Percentiles rank a stretch among this genome's conserved stretches.
phyloP scores from a whole-genome alignment of 2,113 vertebrate genomes.

The Elaphurus davidianus region DNA sequence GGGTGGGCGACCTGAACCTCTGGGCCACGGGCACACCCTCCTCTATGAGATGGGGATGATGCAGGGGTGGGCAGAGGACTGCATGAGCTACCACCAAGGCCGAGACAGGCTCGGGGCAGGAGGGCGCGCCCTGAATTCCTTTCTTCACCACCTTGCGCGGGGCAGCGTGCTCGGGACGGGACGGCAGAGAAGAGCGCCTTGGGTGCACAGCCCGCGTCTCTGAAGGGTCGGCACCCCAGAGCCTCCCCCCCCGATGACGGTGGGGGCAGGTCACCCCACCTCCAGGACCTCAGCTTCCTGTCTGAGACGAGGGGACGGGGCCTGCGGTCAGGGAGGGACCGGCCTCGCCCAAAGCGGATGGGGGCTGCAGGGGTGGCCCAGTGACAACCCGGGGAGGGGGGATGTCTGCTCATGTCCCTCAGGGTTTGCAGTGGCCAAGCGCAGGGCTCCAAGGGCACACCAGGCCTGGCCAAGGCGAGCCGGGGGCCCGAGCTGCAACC shows the following conservation, averaged over 20 bases:
- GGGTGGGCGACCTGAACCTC: background rate
- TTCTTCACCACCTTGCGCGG: rapidly evolving
- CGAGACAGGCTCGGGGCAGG: background rate
- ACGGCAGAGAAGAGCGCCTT: background rate
- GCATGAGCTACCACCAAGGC: rapidly evolving
- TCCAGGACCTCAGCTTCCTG: background rate
- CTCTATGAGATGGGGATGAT: background rate
- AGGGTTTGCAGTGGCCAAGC: background rate
- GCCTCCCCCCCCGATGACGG: rapidly evolving
- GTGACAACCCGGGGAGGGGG: too few relatives aligned
- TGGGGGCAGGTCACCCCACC: background rate
- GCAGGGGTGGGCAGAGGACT: background rate
- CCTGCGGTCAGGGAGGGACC: background rate
- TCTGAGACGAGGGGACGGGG: background rate
- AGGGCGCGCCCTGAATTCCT: rapidly evolving
- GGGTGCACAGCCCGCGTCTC: background rate
- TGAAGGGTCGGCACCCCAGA: rapidly evolving
- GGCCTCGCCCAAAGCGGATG: rapidly evolving
- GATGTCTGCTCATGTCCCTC: rapidly evolving
- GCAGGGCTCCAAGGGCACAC: rapidly evolving
- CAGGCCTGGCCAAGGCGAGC: background rate
- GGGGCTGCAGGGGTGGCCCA: background rate
- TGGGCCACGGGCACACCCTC: background rate
- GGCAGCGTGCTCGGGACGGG: rapidly evolving
- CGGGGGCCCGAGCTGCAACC: background rate